phyloP scores from a whole-genome alignment of 2,888 invertebrate species.

The Thumatha senex region DNA sequence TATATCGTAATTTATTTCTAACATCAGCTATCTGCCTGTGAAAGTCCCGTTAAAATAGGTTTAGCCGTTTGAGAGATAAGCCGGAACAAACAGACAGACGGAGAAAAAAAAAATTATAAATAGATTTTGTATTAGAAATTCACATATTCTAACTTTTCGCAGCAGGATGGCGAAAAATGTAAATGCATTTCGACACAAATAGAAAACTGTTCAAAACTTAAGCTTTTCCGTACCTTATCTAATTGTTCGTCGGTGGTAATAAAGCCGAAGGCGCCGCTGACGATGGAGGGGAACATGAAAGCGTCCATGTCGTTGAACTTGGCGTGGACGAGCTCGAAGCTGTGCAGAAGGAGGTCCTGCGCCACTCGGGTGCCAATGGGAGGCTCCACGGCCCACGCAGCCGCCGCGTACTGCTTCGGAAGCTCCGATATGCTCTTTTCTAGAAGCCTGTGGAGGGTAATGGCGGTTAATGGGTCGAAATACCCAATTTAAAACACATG shows the following conservation, averaged over 20 bases:
- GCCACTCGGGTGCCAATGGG: constrained; percentile 85
- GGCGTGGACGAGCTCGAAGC: constrained; percentile 85
- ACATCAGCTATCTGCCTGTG: too few relatives aligned
- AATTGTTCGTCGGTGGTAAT: constrained; percentile 61
- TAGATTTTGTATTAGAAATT: too few relatives aligned
- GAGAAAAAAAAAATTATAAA: too few relatives aligned
- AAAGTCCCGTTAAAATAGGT: too few relatives aligned
- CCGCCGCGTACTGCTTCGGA: constrained; percentile 69
- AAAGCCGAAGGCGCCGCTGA: constrained; percentile 66
- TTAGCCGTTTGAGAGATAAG: too few relatives aligned
- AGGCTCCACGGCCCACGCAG: constrained; percentile 66
- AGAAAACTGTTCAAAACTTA: too few relatives aligned
- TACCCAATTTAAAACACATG: not conserved
- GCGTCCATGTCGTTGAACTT: constrained; percentile 65
- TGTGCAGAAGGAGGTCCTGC: constrained; percentile 87
- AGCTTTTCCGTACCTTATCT: constrained; percentile 60
- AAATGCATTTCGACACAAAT: too few relatives aligned
- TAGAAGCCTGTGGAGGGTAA: constrained; percentile 56
- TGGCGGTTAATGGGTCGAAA: too few relatives aligned
- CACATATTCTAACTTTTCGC: too few relatives aligned
- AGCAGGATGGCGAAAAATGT: too few relatives aligned
- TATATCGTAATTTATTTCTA: too few relatives aligned
- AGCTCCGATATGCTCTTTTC: constrained; percentile 65
- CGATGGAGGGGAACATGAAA: constrained; percentile 64
- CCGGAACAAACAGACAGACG: too few relatives aligned